Evolutionary conservation across 1,140 invertebrate genomes (phyloP), one percentile per base, ranked within the genome.

Genomic region (Caerostris darwini): DNA sequence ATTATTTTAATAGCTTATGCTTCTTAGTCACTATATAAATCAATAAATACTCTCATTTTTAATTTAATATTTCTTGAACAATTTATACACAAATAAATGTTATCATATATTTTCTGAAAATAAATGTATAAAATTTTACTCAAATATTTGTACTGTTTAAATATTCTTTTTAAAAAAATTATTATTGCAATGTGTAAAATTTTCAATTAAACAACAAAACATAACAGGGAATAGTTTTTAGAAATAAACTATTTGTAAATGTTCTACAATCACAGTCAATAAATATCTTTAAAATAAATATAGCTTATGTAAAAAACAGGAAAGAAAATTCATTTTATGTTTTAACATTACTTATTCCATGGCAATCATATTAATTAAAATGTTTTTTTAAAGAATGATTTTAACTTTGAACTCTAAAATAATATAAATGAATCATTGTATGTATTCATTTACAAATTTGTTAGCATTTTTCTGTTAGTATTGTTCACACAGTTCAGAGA

Each of bases 281-380:
- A 77, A 77, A 77, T 77, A 77, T 50, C 34, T 77, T 77, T 10
- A 77, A 77, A 77, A 77, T 50, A 77, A 77, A 77, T 77, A 5
- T 50, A 50, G 71, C 14, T 53, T 77, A 50, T 7, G 8, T 50
- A 34, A 53, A 34, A 53, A 77, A 77, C 8, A 7, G 53, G 17
- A 77, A 77, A 77, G 17, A 77, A 77, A 71, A 50, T 50, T 77
- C 34, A 77, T 77, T 34, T n/a, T 7, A 69, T n/a, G 2, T 17
- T 53, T 71, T 77, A 50, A 12, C 34, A 50, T 34, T 53, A 77
- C 34, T 50, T 53, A 77, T 77, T 53, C 71, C n/a, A 50, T 77
- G 5, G 19, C 10, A 77, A 34, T 7, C 34, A 77, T 4, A 50
- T 10, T 12, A 10, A 77, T 50, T 77, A 50, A 77, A 77, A 77